Evolutionary conservation across 2,797 vertebrate species (phyloP).

Genomic region (Eremophila alpestris): DNA sequence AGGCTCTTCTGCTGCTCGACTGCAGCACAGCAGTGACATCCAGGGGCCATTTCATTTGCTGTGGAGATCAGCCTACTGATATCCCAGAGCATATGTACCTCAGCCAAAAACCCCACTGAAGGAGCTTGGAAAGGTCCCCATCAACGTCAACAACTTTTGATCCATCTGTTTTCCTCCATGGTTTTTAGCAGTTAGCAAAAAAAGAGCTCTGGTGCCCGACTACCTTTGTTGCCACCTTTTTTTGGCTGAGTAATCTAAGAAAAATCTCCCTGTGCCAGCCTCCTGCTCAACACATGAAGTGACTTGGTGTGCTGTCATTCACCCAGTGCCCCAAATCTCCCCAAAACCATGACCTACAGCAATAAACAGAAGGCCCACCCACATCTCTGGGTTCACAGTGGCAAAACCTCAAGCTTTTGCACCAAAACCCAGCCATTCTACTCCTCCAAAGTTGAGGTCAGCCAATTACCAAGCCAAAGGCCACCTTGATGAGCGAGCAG

Average conservation of each 20-base stretch:
- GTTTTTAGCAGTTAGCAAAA: neutral
- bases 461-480: neutral
- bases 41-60: conserved; percentile 63
- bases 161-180: conserved; percentile 37
- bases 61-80: conserved; percentile 49
- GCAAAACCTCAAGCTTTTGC: neutral
- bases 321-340: neutral
- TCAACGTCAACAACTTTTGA: conserved; percentile 27
- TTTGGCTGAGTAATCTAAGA: neutral
- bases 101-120: conserved; percentile 40
- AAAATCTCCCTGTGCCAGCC: neutral
- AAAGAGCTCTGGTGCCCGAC: neutral
- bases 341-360: rapidly evolving
- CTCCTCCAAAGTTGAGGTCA: neutral
- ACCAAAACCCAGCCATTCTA: neutral
- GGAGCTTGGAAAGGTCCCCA: neutral
- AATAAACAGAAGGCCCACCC: neutral
- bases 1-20: conserved; percentile 21
- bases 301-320: neutral
- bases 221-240: conserved; percentile 16
- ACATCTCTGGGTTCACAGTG: neutral
- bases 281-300: neutral
- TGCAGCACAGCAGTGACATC: conserved; percentile 67
- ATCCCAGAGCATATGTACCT: neutral
- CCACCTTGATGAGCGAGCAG: neutral